Conservation (phyloP, 2,888 invertebrate species). For the Troglohyphantes excavatus region DNA sequence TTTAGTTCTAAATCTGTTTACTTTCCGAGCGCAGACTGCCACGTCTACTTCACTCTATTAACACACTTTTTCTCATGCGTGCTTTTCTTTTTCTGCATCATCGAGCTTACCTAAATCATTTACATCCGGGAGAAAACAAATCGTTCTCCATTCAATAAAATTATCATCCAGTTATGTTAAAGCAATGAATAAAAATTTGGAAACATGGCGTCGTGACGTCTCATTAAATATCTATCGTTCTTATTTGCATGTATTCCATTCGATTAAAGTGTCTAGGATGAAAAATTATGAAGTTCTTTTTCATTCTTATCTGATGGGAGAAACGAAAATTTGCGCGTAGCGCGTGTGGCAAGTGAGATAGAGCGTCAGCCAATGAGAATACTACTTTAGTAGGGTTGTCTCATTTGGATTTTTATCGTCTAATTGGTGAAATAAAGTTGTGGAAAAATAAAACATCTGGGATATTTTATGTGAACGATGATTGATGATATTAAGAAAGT, state of each 20-base stretch:
- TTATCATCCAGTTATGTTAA: neutral
- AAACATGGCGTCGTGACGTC: neutral
- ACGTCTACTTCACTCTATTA: neutral
- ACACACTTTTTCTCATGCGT: neutral
- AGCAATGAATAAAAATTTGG: neutral
- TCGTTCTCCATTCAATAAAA: conserved; percentile 27
- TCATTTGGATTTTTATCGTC: conserved; percentile 20
- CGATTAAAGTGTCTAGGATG: neutral
- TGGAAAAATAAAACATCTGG: no score
- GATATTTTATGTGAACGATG: no score
- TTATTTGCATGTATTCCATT: neutral
- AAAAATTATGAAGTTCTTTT: neutral
- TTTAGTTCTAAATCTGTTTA: neutral
- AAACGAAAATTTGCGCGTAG: neutral
- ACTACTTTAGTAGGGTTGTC: neutral
- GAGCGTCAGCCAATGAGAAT: conserved; percentile 33
- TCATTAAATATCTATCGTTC: neutral
- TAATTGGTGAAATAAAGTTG: neutral
- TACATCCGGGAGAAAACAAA: conserved; percentile 10
- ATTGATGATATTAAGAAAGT: no score
- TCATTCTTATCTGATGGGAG: neutral
- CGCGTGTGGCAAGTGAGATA: neutral
- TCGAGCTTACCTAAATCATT: conserved; percentile 8
- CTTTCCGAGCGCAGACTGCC: neutral
- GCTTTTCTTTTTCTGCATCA: neutral